Evolutionary conservation across 1,140 invertebrate genomes (phyloP), one percentile per base, ranked within the genome.

Genomic region (Trypoxylus dichotomus): DNA sequence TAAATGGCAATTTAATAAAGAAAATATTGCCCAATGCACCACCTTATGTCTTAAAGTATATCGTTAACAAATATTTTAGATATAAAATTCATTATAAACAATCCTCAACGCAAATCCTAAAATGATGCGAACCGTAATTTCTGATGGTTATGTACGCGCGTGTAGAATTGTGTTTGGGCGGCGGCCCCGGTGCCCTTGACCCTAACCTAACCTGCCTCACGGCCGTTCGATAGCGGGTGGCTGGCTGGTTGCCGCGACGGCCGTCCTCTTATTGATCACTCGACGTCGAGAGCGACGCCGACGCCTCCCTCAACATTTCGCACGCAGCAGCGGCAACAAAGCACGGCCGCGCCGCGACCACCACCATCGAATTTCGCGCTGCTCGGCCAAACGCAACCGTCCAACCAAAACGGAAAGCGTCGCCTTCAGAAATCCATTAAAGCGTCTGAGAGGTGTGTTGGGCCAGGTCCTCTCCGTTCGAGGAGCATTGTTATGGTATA

Each of bases 171-270:
- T 63, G 60, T 63, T 63, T 63, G 60, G 60, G 60, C 60, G 60
- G 60, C 60, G 60, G 60, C 25, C 21, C 60, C 60, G 60, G 60
- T 63, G 60, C 21, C 60, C 60, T 63, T 63, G 60, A 63, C 60
- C 60, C 60, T 63, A 63, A 63, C 60, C 60, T 63, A 63, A 63
- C 60, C 60, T 63, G 60, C 60, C 60, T 63, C 60, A 63, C 60
- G 60, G 60, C 60, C 60, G 60, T 63, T 63, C 60, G 21, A 63
- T 24, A 63, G 25, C 60, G 60, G 60, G 60, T 19, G 60, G 60
- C 60, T 63, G 32, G 43, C 43, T 27, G 60, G 3, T 27, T 24
- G 60, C 60, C 19, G 60, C 60, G 25, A 24, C 60, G 19, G 19
- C 1, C 13, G 13, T n/a, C 15, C 7, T 63, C 13, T 63, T 63